Conservation (phyloP, 2,888 invertebrate species). For the Dyspetes luteomarginatus region DNA sequence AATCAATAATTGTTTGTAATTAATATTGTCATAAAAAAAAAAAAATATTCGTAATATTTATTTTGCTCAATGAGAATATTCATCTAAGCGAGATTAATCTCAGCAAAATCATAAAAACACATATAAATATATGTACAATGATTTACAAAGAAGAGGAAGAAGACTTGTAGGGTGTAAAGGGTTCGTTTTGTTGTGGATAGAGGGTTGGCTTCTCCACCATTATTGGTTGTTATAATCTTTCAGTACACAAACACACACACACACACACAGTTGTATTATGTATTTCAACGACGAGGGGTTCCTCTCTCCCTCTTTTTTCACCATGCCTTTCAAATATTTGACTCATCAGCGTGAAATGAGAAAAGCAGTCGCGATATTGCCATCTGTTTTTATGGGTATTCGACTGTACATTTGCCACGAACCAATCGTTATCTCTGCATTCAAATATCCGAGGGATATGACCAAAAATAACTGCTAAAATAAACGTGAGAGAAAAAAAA, state of each 20-base stretch:
- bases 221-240: constrained; percentile 39
- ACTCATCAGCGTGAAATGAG: constrained; percentile 38
- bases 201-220: neutral
- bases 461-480: neutral
- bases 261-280: too few relatives aligned
- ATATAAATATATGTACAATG: too few relatives aligned
- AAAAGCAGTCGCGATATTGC: neutral
- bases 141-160: neutral
- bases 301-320: too few relatives aligned
- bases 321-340: constrained; percentile 3
- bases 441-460: neutral
- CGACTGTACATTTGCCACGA: neutral
- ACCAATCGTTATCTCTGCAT: neutral
- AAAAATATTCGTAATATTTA: too few relatives aligned
- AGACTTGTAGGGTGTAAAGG: neutral
- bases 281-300: constrained; percentile 11
- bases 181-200: too few relatives aligned
- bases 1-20: too few relatives aligned
- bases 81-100: too few relatives aligned
- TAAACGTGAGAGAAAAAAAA: constrained; percentile 29
- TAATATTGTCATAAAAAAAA: too few relatives aligned
- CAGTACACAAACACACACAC: constrained; percentile 28
- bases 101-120: too few relatives aligned
- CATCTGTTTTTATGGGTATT: neutral
- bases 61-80: too few relatives aligned